Evolutionary conservation across 2,888 invertebrate genomes (phyloP).

Genomic region (Lepidocyrtoides sp.): DNA sequence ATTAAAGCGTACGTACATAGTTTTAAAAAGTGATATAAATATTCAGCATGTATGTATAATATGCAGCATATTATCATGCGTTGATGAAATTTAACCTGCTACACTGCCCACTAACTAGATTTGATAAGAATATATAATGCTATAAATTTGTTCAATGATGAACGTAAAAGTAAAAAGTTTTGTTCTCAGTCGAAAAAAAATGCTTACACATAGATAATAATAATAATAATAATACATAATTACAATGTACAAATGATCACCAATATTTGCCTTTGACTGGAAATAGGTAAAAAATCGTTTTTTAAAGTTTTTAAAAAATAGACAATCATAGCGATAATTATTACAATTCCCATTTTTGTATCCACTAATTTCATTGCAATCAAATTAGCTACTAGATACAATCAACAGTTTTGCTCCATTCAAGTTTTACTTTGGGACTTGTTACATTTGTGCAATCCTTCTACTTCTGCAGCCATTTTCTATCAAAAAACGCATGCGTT

Average conservation of each 20-base stretch:
- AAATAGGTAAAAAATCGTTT: conserved; percentile 56
- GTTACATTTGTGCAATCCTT: neutral
- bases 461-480: neutral
- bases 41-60: neutral
- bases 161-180: conserved; percentile 70
- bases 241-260: conserved; percentile 67
- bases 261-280: conserved; percentile 77
- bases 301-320: conserved; percentile 46
- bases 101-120: neutral
- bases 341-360: neutral
- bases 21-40: neutral
- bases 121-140: conserved; percentile 28
- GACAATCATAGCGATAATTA: conserved; percentile 17
- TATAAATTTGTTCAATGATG: conserved; percentile 28
- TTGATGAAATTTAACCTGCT: neutral
- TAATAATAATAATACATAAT: too few relatives aligned
- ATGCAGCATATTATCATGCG: neutral
- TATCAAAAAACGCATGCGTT: neutral
- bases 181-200: conserved; percentile 70
- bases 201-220: conserved; percentile 60
- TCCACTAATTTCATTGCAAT: neutral
- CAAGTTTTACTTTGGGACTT: neutral
- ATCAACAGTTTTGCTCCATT: neutral
- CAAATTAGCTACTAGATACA: neutral
- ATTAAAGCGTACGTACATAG: neutral